Conservation (phyloP, 1,140 invertebrate genomes). For the Drosophila rhopaloa region DNA sequence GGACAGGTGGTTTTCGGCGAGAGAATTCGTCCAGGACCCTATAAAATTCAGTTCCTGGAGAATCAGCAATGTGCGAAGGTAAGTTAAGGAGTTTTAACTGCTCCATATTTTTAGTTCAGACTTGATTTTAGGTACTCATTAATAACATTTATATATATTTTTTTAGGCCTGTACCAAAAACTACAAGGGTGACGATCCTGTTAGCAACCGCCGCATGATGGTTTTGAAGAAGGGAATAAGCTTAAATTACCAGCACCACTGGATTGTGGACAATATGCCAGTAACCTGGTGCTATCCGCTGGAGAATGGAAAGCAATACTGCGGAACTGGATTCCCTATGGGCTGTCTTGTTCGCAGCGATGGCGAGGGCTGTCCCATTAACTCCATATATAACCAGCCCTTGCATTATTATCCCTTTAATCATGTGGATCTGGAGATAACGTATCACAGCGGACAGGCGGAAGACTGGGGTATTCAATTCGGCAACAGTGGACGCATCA, state of each 20-base stretch:
- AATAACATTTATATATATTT: not conserved
- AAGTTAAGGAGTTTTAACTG: conserved; percentile 3
- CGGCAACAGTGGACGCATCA: conserved; percentile 95
- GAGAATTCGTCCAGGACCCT: conserved; percentile 96
- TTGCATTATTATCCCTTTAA: conserved; percentile 97
- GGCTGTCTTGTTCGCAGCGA: conserved; percentile 92
- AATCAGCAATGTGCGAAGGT: conserved; percentile 89
- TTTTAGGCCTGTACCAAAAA: conserved; percentile 87
- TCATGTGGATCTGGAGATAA: conserved; percentile 97
- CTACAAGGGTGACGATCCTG: conserved; percentile 89
- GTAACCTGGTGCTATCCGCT: conserved; percentile 96
- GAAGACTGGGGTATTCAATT: conserved; percentile 94
- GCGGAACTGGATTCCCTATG: conserved; percentile 98
- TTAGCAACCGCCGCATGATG: conserved; percentile 90
- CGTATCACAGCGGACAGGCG: conserved; percentile 94
- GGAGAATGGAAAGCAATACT: conserved; percentile 92
- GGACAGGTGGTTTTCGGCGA: conserved; percentile 99
- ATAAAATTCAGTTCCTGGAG: conserved; percentile 92
- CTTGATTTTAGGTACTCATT: not conserved
- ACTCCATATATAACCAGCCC: conserved; percentile 86
- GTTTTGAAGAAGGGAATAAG: conserved; percentile 96
- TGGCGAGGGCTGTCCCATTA: conserved; percentile 84
- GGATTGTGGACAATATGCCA: conserved; percentile 99
- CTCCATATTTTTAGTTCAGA: too few relatives aligned
- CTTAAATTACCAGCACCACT: conserved; percentile 99